Conservation (phyloP, 30 jellyfish, hydroid and myxozoan genomes). For the Hydra vulgaris region DNA sequence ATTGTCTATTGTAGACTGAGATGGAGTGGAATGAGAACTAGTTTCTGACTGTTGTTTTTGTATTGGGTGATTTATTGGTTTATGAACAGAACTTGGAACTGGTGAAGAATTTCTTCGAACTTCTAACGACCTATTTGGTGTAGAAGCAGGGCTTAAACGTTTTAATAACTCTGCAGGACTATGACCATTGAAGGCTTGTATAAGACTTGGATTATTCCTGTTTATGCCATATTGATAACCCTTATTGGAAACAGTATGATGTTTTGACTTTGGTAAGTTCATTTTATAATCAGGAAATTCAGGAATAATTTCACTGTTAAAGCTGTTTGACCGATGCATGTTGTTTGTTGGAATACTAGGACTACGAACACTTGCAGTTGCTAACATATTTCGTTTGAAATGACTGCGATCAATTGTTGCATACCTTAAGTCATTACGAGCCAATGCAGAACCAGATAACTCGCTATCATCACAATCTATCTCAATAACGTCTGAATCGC, state of each 20-base stretch:
- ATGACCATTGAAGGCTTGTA: slow-evolving; percentile 52
- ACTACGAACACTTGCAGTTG: slow-evolving; percentile 68
- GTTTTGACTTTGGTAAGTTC: slow-evolving; percentile 70
- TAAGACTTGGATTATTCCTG: slow-evolving; percentile 52
- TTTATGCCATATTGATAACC: slow-evolving; percentile 3
- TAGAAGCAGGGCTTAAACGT: slow-evolving; percentile 70
- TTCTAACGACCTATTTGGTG: slow-evolving; percentile 68
- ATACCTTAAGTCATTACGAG: slow-evolving; percentile 22
- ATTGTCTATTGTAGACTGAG: slow-evolving; percentile 42
- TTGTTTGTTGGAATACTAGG: slow-evolving; percentile 36
- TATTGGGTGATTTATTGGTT: slow-evolving; percentile 9
- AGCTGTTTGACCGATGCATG: slow-evolving; percentile 71
- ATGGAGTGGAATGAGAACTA: not conserved
- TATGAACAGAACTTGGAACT: not conserved
- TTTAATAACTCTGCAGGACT: slow-evolving; percentile 57
- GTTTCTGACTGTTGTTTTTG: not conserved
- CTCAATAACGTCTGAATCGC: slow-evolving; percentile 57
- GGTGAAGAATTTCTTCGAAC: slow-evolving; percentile 35
- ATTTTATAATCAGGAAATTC: slow-evolving; percentile 51
- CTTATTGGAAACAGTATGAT: slow-evolving; percentile 40
- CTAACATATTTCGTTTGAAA: slow-evolving; percentile 50
- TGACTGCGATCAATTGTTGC: slow-evolving; percentile 49
- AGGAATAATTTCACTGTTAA: slow-evolving; percentile 31
- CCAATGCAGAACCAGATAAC: slow-evolving; percentile 22
- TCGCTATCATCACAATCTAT: slow-evolving; percentile 34